phyloP scores from a whole-genome alignment of 2,888 invertebrate species.

The Thera obeliscata region DNA sequence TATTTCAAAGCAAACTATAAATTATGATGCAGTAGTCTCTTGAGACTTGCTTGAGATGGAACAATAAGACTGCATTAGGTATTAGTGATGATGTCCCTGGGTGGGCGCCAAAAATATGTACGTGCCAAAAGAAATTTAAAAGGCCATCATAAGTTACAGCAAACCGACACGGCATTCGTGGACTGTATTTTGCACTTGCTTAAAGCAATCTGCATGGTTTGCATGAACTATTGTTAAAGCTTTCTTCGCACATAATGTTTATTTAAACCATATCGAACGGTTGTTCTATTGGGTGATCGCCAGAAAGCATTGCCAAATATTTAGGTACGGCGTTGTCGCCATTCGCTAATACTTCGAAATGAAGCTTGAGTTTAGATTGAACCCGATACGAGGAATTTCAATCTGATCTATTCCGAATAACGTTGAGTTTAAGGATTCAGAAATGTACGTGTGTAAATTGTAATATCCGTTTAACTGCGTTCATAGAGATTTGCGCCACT shows the following conservation, averaged over 20 bases:
- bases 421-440: constrained; percentile 41
- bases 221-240: constrained; percentile 35
- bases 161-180: constrained; percentile 36
- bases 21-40: constrained; percentile 28
- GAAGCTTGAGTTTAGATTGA: constrained; percentile 55
- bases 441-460: constrained; percentile 36
- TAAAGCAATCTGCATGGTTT: constrained; percentile 33
- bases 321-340: constrained; percentile 58
- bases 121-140: constrained; percentile 60
- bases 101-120: constrained; percentile 52
- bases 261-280: constrained; percentile 57
- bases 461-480: constrained; percentile 38
- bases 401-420: constrained; percentile 41
- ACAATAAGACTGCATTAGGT: constrained; percentile 55
- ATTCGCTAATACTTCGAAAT: constrained; percentile 56
- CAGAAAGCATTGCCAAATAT: constrained; percentile 75
- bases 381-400: constrained; percentile 48
- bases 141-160: constrained; percentile 47
- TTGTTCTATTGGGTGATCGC: constrained; percentile 64
- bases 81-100: constrained; percentile 53
- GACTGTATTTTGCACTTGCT: constrained; percentile 36
- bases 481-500: constrained; percentile 20
- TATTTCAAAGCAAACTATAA: constrained; percentile 30
- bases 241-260: constrained; percentile 40
- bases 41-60: constrained; percentile 33